phyloP scores from a whole-genome alignment of 2,888 invertebrate species.

The Parnassius mnemosyne region DNA sequence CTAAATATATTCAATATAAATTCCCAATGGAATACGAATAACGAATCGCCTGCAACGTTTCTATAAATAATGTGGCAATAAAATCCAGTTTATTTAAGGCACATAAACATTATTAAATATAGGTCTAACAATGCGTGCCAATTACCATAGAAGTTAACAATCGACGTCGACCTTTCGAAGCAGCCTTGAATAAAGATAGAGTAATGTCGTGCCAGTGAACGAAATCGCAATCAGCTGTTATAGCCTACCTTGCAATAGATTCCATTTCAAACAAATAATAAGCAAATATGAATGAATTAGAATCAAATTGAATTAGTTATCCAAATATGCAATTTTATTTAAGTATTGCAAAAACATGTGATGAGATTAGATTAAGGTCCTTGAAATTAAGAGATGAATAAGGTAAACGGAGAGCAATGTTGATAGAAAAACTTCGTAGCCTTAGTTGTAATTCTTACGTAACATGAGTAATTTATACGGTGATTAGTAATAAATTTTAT shows the following conservation, averaged over 20 bases:
- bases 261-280: too few species aligned
- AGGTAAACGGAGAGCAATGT: too few species aligned
- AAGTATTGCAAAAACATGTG: too few species aligned
- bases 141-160: constrained; percentile 8
- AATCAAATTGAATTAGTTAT: too few species aligned
- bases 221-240: constrained; percentile 12
- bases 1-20: neutral
- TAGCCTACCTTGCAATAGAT: neutral
- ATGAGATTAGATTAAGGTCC: too few species aligned
- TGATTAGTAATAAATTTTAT: too few species aligned
- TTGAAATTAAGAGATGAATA: too few species aligned
- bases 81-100: constrained; percentile 18
- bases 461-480: too few species aligned
- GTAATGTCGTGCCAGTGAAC: constrained; percentile 4
- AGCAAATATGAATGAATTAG: too few species aligned
- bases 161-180: constrained; percentile 16
- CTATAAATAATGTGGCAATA: constrained; percentile 14
- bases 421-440: too few species aligned
- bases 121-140: constrained; percentile 6
- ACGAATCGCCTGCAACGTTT: constrained; percentile 13
- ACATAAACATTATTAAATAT: constrained; percentile 6
- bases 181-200: constrained; percentile 10
- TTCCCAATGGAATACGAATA: neutral
- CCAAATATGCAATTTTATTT: too few species aligned
- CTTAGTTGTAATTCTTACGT: too few species aligned